Base-by-base conservation (phyloP, 2,888 invertebrate species). In the Agonopterix subpropinquella region DNA sequence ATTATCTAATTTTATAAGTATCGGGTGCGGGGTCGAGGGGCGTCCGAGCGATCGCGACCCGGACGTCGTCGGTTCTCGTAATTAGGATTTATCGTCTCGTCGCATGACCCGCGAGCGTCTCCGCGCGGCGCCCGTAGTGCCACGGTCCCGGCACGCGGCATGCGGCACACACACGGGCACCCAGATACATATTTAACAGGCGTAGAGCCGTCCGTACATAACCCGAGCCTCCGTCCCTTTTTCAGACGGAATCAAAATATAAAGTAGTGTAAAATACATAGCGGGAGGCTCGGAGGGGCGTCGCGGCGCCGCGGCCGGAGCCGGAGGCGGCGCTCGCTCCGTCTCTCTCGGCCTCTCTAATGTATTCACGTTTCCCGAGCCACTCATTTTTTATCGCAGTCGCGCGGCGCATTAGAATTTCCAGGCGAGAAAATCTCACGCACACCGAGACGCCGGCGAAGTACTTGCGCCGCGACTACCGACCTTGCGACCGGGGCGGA, bases 311-410 rank as follows among this genome's bases (percentile, higher is more conserved):
- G 54, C 65, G 63, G 54, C 53, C 52, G 54, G 57, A 61, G 54
- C 53, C 52, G 54, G 57, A 61, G 56, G 59, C 55, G 66, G 62
- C 63, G 67, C 67, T 64, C 65, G 65, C 64, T 62, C 66, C 65
- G 73, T 70, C 68, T 77, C 77, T 77, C 83, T 71, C 80, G 80
- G 73, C 65, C 58, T 62, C 39, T 53, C 65, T 87, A 86, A 87
- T 87, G 77, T 87, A 87, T 87, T 77, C 87, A 87, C 77, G 77
- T 82, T 86, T 85, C 78, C 80, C 80, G 76, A 69, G 75, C 76
- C 73, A 73, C 78, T 83, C 86, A 84, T 88, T 86, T 86, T 87
- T 88, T 88, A 88, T 88, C 87, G 84, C 85, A 82, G 79, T 86
- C 87, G 78, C 86, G 83, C 87, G 74, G 73, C 80, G 84, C 85